phyloP scores from a whole-genome alignment of 2,797 vertebrate species.

The Oreonectes daqikongensis region DNA sequence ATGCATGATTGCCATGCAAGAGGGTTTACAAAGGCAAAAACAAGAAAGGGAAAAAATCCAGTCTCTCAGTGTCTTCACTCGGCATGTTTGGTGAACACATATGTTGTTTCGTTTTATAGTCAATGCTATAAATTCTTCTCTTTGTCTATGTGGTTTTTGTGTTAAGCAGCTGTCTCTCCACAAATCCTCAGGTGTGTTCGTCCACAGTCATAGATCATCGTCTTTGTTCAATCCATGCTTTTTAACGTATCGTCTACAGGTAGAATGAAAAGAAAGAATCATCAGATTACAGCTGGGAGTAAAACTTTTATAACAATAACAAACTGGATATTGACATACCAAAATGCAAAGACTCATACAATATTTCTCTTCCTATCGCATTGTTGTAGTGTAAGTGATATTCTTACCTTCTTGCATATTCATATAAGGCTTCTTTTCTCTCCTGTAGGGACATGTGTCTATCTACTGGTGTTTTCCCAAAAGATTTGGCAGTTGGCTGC shows the following conservation, averaged over 20 bases:
- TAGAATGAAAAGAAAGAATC: slow-evolving; percentile 13
- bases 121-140: slow-evolving; percentile 47
- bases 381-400: not conserved
- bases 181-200: slow-evolving; percentile 36
- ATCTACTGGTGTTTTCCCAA: slow-evolving; percentile 87
- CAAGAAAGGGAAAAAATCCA: slow-evolving; percentile 64
- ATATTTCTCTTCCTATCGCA: too few species aligned
- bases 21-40: slow-evolving; percentile 61
- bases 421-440: slow-evolving; percentile 89
- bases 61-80: slow-evolving; percentile 56
- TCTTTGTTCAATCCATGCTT: slow-evolving; percentile 77
- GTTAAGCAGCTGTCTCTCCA: slow-evolving; percentile 52
- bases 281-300: not conserved
- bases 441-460: slow-evolving; percentile 94
- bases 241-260: slow-evolving; percentile 76
- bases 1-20: slow-evolving; percentile 79
- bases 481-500: slow-evolving; percentile 83
- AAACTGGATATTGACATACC: not conserved
- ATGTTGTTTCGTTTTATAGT: slow-evolving; percentile 47
- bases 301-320: not conserved
- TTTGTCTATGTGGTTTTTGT: slow-evolving; percentile 59
- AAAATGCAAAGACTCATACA: not conserved
- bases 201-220: slow-evolving; percentile 67
- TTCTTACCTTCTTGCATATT: slow-evolving; percentile 88
- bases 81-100: slow-evolving; percentile 54